Evolutionary conservation across 2,797 vertebrate species (phyloP).

Genomic region (Scomberomorus guttatus): DNA sequence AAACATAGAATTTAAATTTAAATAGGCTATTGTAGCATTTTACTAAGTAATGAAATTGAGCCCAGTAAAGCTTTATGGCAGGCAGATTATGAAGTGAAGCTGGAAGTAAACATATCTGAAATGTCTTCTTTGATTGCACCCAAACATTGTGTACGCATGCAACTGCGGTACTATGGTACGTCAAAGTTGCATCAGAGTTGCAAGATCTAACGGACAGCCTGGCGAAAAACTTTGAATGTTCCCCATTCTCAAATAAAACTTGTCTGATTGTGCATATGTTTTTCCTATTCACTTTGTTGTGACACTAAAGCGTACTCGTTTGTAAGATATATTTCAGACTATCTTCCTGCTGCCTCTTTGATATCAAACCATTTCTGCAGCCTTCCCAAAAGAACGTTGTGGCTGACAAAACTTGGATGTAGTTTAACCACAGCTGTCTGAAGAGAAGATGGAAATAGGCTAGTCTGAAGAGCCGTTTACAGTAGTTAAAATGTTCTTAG

Average conservation of each 20-base stretch:
- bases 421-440: not conserved
- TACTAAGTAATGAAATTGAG: not conserved
- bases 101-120: not conserved
- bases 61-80: not conserved
- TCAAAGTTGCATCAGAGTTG: not conserved
- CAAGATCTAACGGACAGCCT: too few relatives aligned
- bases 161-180: not conserved
- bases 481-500: not conserved
- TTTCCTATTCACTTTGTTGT: too few relatives aligned
- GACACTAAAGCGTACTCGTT: too few relatives aligned
- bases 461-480: slow-evolving; percentile 10
- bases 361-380: slow-evolving; percentile 5
- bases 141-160: not conserved
- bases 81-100: not conserved
- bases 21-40: not conserved
- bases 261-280: not conserved
- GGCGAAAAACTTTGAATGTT: not conserved
- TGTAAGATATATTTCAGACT: not conserved
- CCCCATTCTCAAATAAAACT: too few relatives aligned
- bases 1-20: not conserved
- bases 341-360: not conserved
- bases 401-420: not conserved
- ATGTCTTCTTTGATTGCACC: not conserved
- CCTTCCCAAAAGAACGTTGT: not conserved
- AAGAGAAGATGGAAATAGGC: slow-evolving; percentile 5